Evolutionary conservation across 2,888 invertebrate species (phyloP), one percentile per base, ranked within the genome.

Genomic region (Tupiocoris notatus): DNA sequence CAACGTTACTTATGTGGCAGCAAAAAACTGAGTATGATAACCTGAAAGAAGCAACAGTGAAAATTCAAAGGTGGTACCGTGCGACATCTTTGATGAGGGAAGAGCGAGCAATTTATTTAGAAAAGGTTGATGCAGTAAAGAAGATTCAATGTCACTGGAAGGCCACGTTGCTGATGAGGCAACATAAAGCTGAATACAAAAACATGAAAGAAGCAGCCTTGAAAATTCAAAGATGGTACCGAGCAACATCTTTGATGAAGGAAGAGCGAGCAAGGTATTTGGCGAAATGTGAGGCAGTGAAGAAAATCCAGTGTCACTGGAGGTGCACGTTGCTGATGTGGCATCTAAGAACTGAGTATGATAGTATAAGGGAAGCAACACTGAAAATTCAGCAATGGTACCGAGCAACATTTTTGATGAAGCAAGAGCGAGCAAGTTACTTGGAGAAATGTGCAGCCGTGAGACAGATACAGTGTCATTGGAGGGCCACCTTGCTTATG

Each of bases 1-100:
- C 63, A 20, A 17, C 7, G 6, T 54, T 21, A 39, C 68, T 83
- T 22, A 86, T 86, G 83, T 83, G 82, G 66, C 81, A 80, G 64
- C 82, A 84, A 18, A 85, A 85, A 67, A 75, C 81, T 1, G 62
- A 82, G 16, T 86, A 82, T 78, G 77, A 85, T 0, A 78, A 81
- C 23, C 79, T 85, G 16, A 86, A 84, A 75, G 82, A 83, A 7
- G 84, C 87, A 2, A 81, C 83, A 0, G 80, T 86, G 1, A 81
- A 82, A 9, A 82, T 91, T 65, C 90, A 90, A 81, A 84, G 81
- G 0, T 83, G 84, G 78, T 84, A 86, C 80, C 86, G 86, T 78
- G 84, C 86, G 0, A 84, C 82, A 78, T 23, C 7, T n/a, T 75
- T 88, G 23, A 87, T 88, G 81, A 80, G 79, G 12, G 39, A 39